These are phyloP conservation scores for rat (Rattus norvegicus) DNA, from an alignment of 2,113 vertebrate genomes.

Conservation along the genomic window DNA sequence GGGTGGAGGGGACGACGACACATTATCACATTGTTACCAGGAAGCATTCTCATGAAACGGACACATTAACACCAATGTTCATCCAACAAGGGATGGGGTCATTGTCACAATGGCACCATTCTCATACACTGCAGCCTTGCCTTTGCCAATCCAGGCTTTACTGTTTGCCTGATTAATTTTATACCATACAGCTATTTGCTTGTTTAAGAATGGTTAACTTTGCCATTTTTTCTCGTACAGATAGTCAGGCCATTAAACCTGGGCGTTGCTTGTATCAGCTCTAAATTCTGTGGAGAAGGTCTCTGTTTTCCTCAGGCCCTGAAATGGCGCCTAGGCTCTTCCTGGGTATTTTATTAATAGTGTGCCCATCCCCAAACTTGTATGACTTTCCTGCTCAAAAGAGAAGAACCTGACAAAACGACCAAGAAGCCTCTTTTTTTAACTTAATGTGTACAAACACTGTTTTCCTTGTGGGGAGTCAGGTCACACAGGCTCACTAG, in stretches of 20 bases:
- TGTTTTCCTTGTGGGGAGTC: not conserved
- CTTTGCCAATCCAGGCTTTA: not conserved
- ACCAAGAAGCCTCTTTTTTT: not conserved
- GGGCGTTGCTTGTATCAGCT: not conserved
- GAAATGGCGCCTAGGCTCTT: not conserved
- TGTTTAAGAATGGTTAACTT: rapidly evolving
- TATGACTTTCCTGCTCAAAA: not conserved
- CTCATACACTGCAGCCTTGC: not conserved
- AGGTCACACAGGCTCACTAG: slow-evolving; percentile 61
- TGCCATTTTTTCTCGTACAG: not conserved
- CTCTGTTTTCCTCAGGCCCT: not conserved
- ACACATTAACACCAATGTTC: not conserved
- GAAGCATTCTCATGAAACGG: not conserved
- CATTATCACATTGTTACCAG: not conserved
- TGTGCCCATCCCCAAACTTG: not conserved
- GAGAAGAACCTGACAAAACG: not conserved
- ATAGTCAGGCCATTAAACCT: not conserved
- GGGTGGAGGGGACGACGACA: too few relatives aligned
- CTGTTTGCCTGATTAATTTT: not conserved
- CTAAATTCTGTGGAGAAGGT: not conserved
- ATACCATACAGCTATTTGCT: not conserved
- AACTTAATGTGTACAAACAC: not conserved
- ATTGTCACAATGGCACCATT: not conserved
- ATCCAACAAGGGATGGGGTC: not conserved
- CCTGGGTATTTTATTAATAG: not conserved